Conservation (phyloP, 2,888 invertebrate genomes). For the Drosophila percnosoma region DNA sequence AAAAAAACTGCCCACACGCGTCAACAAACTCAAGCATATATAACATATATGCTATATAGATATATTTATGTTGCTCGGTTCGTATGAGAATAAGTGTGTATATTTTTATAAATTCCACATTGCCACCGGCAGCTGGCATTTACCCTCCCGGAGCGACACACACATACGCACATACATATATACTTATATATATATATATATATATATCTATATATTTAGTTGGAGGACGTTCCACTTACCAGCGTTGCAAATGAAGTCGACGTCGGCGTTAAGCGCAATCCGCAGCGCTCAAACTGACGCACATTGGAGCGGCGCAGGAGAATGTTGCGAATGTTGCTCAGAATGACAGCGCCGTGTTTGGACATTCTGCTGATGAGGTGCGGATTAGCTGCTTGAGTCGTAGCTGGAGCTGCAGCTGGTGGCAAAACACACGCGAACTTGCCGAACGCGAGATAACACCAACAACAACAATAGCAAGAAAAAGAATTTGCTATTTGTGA, state of each 20-base stretch:
- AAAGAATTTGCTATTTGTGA: conserved; percentile 12
- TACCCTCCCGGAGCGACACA: conserved; percentile 63
- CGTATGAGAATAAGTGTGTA: conserved; percentile 46
- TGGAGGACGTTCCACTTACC: conserved; percentile 62
- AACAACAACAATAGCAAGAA: conserved; percentile 19
- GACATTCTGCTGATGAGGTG: conserved; percentile 50
- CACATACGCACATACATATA: neutral
- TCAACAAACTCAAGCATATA: conserved; percentile 31
- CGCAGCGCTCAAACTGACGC: conserved; percentile 73
- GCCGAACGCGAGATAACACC: conserved; percentile 43
- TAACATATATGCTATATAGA: conserved; percentile 8
- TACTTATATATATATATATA: neutral
- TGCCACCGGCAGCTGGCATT: conserved; percentile 41
- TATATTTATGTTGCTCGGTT: conserved; percentile 13
- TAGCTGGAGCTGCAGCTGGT: conserved; percentile 7
- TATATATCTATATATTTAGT: conserved; percentile 21
- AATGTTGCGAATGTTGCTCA: conserved; percentile 87
- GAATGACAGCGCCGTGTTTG: conserved; percentile 84
- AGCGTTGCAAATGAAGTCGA: conserved; percentile 63
- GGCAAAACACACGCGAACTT: conserved; percentile 38
- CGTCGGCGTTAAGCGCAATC: conserved; percentile 83
- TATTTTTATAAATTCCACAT: conserved; percentile 58
- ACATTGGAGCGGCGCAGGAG: conserved; percentile 86
- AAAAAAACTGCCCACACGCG: conserved; percentile 44
- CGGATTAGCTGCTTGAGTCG: conserved; percentile 11